Evolutionary conservation across 1,140 invertebrate species (phyloP).

Genomic region (Aphelenchoides fujianensis): DNA sequence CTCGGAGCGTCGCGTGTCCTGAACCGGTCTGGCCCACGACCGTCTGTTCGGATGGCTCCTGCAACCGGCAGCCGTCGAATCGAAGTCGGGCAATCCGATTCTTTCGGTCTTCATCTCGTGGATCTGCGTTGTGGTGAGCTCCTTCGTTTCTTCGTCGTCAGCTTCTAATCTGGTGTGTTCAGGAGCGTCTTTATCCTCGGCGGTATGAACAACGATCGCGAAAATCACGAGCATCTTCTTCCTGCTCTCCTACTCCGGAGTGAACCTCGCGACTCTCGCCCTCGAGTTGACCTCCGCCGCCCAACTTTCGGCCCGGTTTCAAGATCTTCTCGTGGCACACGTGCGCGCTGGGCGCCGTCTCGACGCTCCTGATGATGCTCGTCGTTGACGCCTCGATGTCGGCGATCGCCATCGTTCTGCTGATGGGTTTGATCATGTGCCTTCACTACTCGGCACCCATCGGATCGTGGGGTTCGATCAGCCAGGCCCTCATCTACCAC

Average conservation of each 20-base stretch:
- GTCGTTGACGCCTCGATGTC: conserved; percentile 86
- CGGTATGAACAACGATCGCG: conserved; percentile 89
- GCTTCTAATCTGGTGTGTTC: conserved; percentile 31
- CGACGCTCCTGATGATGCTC: conserved; percentile 90
- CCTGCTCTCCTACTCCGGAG: conserved; percentile 88
- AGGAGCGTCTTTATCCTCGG: conserved; percentile 85
- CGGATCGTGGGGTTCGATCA: conserved; percentile 88
- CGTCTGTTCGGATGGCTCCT: conserved; percentile 83
- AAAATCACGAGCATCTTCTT: conserved; percentile 95
- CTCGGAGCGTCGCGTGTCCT: conserved; percentile 93
- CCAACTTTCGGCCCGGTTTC: conserved; percentile 93
- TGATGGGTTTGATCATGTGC: conserved; percentile 60
- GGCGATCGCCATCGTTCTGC: conserved; percentile 77
- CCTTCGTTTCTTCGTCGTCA: conserved; percentile 30
- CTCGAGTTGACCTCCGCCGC: conserved; percentile 87
- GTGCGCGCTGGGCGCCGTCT: conserved; percentile 78
- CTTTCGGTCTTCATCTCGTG: conserved; percentile 85
- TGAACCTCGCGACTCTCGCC: conserved; percentile 88
- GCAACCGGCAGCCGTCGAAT: conserved; percentile 71
- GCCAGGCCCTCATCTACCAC: conserved; percentile 96
- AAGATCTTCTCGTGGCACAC: conserved; percentile 91
- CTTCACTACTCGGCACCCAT: conserved; percentile 72
- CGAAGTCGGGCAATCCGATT: conserved; percentile 80
- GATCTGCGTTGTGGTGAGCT: conserved; percentile 71
- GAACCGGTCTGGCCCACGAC: conserved; percentile 90